Base-by-base conservation (phyloP, 2,113 vertebrate species). In the Cinclus mexicanus region DNA sequence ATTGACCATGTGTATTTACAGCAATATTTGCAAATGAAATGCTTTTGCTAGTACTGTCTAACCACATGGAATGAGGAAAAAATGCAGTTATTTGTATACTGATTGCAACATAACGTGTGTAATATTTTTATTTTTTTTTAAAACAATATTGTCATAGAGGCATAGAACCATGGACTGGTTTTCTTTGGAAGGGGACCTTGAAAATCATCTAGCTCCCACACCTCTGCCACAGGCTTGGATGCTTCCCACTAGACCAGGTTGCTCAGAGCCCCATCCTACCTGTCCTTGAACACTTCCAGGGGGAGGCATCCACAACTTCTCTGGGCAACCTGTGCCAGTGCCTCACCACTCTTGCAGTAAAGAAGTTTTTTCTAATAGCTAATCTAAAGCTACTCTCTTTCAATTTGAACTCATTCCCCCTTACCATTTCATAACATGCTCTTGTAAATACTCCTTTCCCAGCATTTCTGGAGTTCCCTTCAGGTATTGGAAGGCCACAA, bases 1-100 rank as follows among this genome's bases (percentile, higher is more conserved):
- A 83, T 93, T 92, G 79, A 80, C 87, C 87, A 94, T 86, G 90
- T 96, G 83, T 95, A 79, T 94, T 93, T 95, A 74, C 63, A 83
- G 59, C 50, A 92, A 90, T 88, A 80, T 86, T 90, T 90, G 79
- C 79, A 92, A 91, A 83, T 88, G 3, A 96, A 97, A 86, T 74
- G 82, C 8, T 93, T 96, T 92, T 92, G 24, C 65, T 82, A 24
- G 33, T 82, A 60, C 23, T 80, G 57, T 16, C 81, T 91, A 85
- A 65, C 46, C 55, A 70, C 2, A 1, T 53, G 67, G 37, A 95
- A 92, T 84, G n/a, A 31, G 19, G 3, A 37, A 65, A 72, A 83
- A 83, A 49, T 5, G 16, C 25, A 71, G 29, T 47, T 95, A 47
- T 90, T 89, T 79, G 42, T 71, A 35, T 82, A 60, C 44, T 76